Conservation (phyloP, 2,888 invertebrate genomes). For the Calliphora vomitoria region DNA sequence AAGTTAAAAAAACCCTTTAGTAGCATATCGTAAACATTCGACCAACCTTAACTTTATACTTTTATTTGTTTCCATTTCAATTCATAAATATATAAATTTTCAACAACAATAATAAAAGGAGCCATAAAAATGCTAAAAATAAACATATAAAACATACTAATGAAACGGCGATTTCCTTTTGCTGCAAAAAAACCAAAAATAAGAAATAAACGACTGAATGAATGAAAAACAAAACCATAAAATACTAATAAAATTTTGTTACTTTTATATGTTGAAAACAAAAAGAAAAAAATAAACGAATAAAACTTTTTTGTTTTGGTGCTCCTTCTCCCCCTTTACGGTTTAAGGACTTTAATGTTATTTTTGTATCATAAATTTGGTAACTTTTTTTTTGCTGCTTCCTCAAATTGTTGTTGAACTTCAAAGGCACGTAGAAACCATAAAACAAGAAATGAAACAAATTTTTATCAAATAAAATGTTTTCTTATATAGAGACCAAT, state of each 20-base stretch:
- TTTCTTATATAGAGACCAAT: conserved; percentile 11
- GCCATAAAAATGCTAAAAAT: conserved; percentile 33
- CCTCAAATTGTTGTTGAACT: conserved; percentile 43
- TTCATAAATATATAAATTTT: conserved; percentile 17
- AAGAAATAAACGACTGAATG: neutral
- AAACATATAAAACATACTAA: neutral
- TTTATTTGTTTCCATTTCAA: conserved; percentile 19
- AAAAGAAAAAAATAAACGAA: neutral
- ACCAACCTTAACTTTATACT: neutral
- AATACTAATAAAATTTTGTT: conserved; percentile 47
- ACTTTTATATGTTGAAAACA: conserved; percentile 24
- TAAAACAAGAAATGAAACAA: conserved; percentile 65
- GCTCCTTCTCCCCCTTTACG: neutral
- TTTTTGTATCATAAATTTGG: conserved; percentile 40
- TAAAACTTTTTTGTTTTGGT: neutral
- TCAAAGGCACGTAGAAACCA: conserved; percentile 57
- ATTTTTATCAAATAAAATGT: conserved; percentile 61
- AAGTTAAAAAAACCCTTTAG: neutral
- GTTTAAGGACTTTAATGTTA: conserved; percentile 22
- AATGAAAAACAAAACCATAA: conserved; percentile 39
- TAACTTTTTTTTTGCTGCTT: conserved; percentile 9
- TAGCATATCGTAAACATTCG: neutral
- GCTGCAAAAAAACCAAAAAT: conserved; percentile 1
- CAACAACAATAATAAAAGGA: conserved; percentile 42
- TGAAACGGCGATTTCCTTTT: conserved; percentile 52